Percentiles rank a stretch among this genome's conserved stretches.
Conservation (phyloP, 2,797 vertebrate species). For the Lates japonicus region DNA sequence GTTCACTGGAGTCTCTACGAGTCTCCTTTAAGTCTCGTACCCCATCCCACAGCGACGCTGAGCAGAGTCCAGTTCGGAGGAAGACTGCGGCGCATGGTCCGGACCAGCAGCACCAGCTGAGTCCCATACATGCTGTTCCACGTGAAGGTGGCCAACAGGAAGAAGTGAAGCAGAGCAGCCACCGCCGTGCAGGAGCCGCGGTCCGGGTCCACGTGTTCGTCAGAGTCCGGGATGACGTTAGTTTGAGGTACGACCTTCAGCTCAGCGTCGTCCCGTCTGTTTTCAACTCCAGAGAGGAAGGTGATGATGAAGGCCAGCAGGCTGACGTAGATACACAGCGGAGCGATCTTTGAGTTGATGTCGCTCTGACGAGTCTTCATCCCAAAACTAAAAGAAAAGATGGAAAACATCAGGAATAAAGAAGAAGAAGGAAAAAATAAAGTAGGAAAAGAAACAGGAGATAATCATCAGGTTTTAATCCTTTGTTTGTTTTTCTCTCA, state of each 20-base stretch:
- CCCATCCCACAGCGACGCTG: constrained; percentile 75
- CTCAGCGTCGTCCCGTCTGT: not conserved
- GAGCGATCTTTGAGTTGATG: constrained; percentile 65
- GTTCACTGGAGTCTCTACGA: too few relatives aligned
- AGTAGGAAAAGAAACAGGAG: too few relatives aligned
- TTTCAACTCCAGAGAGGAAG: constrained; percentile 84
- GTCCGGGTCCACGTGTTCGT: not conserved
- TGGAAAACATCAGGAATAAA: too few relatives aligned
- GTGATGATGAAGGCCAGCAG: constrained; percentile 86
- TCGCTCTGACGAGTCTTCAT: constrained; percentile 24
- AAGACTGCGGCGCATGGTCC: constrained; percentile 47
- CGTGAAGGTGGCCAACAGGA: constrained; percentile 82
- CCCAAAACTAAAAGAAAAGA: not conserved
- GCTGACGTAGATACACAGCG: constrained; percentile 81
- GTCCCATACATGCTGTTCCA: constrained; percentile 79
- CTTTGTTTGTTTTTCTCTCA: too few relatives aligned
- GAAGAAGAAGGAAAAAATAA: too few relatives aligned
- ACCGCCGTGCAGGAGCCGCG: constrained; percentile 53
- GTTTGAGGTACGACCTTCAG: accelerated
- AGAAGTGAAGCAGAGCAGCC: constrained; percentile 82
- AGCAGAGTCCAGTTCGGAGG: constrained; percentile 61
- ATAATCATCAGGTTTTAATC: too few relatives aligned
- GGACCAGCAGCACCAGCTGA: constrained; percentile 79
- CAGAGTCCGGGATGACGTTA: not conserved
- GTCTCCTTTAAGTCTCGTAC: constrained; percentile 55